phyloP scores from a whole-genome alignment of 2,888 invertebrate species.

The Toxonevra muliebris region DNA sequence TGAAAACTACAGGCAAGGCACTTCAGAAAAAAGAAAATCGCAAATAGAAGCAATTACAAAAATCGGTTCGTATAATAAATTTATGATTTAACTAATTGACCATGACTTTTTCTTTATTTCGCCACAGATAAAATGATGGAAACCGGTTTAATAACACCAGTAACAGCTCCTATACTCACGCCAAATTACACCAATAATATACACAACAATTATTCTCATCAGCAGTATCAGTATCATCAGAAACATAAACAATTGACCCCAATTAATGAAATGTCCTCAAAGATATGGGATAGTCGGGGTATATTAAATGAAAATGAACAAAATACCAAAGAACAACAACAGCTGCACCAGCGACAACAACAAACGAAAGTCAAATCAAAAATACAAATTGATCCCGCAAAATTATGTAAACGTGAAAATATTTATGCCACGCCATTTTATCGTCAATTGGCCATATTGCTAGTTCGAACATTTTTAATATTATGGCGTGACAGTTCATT shows the following conservation, averaged over 20 bases:
- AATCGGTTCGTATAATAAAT: constrained; percentile 59
- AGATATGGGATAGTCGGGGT: constrained; percentile 49
- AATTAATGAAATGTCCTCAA: constrained; percentile 52
- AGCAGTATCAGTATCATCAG: constrained; percentile 16
- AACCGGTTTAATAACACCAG: constrained; percentile 67
- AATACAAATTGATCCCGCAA: constrained; percentile 49
- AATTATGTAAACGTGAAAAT: constrained; percentile 58
- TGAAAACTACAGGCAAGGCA: constrained; percentile 67
- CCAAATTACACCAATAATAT: constrained; percentile 15
- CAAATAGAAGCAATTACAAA: constrained; percentile 61
- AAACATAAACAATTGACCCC: constrained; percentile 47
- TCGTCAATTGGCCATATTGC: constrained; percentile 70
- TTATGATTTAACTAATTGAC: background rate
- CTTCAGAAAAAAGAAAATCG: constrained; percentile 52
- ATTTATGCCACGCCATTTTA: constrained; percentile 70
- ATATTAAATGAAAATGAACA: constrained; percentile 34
- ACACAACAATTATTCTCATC: background rate
- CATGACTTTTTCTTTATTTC: background rate
- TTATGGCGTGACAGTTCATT: constrained; percentile 78
- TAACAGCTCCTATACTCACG: constrained; percentile 63
- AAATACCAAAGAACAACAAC: constrained; percentile 41
- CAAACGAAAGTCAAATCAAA: constrained; percentile 37
- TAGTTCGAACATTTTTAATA: constrained; percentile 72
- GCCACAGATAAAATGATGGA: constrained; percentile 67
- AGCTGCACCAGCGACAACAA: constrained; percentile 45